phyloP scores from a whole-genome alignment of 2,797 vertebrate genomes.

The Prunella strophiata region DNA sequence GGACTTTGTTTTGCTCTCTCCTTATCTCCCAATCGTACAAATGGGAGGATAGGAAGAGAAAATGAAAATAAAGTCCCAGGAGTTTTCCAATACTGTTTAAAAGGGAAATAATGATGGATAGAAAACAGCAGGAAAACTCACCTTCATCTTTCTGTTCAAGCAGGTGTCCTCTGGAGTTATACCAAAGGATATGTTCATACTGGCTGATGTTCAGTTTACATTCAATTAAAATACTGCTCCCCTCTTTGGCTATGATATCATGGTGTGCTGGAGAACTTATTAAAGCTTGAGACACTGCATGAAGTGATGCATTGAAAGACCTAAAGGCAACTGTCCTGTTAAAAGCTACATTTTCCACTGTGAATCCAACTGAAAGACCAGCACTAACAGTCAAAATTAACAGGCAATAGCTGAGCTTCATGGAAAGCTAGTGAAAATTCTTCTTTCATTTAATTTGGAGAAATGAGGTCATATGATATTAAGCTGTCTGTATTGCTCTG shows the following conservation, averaged over 20 bases:
- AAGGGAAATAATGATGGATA: not conserved
- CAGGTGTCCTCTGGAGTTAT: slow-evolving; percentile 84
- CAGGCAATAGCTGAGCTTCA: slow-evolving; percentile 76
- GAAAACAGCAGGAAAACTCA: slow-evolving; percentile 60
- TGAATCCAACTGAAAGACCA: slow-evolving; percentile 58
- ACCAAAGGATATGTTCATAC: slow-evolving; percentile 83
- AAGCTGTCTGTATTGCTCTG: slow-evolving; percentile 14
- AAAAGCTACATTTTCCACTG: slow-evolving; percentile 69
- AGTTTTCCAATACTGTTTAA: not conserved
- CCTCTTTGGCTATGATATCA: slow-evolving; percentile 86
- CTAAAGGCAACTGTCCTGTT: slow-evolving; percentile 34
- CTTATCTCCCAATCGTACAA: not conserved
- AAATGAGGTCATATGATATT: slow-evolving; percentile 18
- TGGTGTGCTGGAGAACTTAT: slow-evolving; percentile 64
- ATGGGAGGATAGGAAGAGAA: not conserved
- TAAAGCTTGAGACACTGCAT: slow-evolving; percentile 44
- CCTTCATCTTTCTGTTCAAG: slow-evolving; percentile 76
- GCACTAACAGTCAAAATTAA: slow-evolving; percentile 66
- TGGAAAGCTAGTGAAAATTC: slow-evolving; percentile 66
- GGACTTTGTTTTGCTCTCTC: not conserved
- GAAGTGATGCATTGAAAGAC: slow-evolving; percentile 66
- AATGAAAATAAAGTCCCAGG: not conserved
- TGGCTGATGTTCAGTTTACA: slow-evolving; percentile 83
- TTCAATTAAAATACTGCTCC: slow-evolving; percentile 80
- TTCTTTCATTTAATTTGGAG: slow-evolving; percentile 58